Evolutionary conservation across 1,140 invertebrate species (phyloP), one percentile per base, ranked within the genome.

Genomic region (Popillia japonica): DNA sequence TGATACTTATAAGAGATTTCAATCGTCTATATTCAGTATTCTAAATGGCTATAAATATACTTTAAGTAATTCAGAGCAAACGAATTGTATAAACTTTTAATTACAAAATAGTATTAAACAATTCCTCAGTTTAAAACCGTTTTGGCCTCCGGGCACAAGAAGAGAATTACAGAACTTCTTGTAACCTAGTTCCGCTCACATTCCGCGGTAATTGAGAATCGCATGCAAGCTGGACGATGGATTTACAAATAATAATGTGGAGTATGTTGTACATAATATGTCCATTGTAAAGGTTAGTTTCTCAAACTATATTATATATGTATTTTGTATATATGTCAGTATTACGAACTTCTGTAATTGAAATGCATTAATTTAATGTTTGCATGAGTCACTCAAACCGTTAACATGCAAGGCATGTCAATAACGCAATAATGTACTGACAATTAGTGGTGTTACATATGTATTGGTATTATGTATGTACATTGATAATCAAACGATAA

Each of bases 151-250:
- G 61, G 61, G 61, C 9, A 68, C 22, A 68, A 34, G 61, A 68
- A 68, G 61, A 68, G 22, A 68, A 68, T 68, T 68, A 68, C 61
- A 27, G 61, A 68, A 68, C 27, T 68, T 68, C 20, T 34, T 11
- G 27, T 27, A 20, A 68, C 61, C 61, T 68, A 68, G 61, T 68
- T 68, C 61, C 61, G 22, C 11, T 68, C 61, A 68, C 61, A 68
- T 68, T 68, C 61, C 61, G 61, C 61, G 22, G 9, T 27, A 20
- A 68, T 68, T 68, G 22, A 68, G 61, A 68, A 68, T 68, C 22
- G 61, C 61, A 68, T 14, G 11, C 22, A 68, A 68, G 9, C 61
- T 68, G 61, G 61, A 22, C 61, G 14, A 17, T 55, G 11, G 27
- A 14, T 55, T 3, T 55, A 17, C 48, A 55, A 17, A 17, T 55